Conservation (phyloP, 2,113 vertebrate species). For the Bolborhynchus lineola region DNA sequence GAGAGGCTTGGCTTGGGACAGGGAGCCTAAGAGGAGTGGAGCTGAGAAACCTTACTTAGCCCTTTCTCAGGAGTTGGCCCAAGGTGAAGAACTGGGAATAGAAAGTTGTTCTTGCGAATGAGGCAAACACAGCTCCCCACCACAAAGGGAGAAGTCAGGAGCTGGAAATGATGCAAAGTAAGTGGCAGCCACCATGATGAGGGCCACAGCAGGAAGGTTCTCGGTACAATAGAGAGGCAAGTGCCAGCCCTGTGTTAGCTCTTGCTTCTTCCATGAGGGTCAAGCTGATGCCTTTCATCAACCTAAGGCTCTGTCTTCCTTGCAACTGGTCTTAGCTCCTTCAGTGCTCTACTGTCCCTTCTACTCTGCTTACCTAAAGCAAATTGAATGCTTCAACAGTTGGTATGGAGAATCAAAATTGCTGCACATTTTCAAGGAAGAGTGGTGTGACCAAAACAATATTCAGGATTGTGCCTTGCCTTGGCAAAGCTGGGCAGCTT, state of each 20-base stretch:
- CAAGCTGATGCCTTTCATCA: not conserved
- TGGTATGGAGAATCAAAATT: not conserved
- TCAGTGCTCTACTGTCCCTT: not conserved
- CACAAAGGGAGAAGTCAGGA: not conserved
- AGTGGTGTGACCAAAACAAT: not conserved
- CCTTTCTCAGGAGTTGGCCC: not conserved
- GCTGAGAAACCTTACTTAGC: slow-evolving; percentile 48
- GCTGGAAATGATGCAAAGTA: not conserved
- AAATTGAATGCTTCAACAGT: not conserved
- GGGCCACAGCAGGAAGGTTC: not conserved
- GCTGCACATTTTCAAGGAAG: not conserved
- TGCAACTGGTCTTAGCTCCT: not conserved
- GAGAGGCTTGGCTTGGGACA: slow-evolving; percentile 32
- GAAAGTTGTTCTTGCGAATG: slow-evolving; percentile 46
- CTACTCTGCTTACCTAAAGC: not conserved
- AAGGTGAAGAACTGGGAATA: not conserved
- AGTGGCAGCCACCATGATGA: not conserved
- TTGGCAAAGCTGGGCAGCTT: not conserved
- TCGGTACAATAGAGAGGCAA: not conserved
- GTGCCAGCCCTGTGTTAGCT: not conserved
- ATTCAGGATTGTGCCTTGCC: not conserved
- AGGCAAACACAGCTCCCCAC: not conserved
- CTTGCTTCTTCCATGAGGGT: not conserved
- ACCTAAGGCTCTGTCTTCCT: not conserved
- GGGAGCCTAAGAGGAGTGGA: slow-evolving; percentile 26